These are phyloP conservation scores for Pterocles burchelli DNA, from an alignment of 2,113 vertebrate species.

Conservation along the genomic window DNA sequence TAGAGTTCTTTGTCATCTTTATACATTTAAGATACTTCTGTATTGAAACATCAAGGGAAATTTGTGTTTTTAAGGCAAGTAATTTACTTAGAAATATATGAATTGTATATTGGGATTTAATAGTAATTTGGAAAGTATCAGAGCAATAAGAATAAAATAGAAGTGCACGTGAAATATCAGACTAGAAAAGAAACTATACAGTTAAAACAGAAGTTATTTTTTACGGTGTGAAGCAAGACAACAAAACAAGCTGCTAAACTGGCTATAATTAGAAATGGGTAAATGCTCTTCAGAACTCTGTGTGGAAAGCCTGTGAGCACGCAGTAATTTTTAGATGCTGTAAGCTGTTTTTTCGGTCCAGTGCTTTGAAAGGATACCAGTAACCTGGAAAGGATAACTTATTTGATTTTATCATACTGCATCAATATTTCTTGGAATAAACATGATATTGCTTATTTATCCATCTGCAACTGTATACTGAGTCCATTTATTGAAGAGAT, in stretches of 20 bases:
- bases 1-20: constrained; percentile 69
- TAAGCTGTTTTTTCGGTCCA: not conserved
- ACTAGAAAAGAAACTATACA: not conserved
- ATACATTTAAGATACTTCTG: constrained; percentile 26
- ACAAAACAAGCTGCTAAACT: not conserved
- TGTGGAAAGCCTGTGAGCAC: not conserved
- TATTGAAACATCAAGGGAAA: constrained; percentile 65
- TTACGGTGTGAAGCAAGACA: not conserved
- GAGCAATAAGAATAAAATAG: constrained; percentile 29
- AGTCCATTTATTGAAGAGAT: not conserved
- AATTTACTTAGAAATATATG: constrained; percentile 63
- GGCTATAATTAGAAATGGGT: not conserved
- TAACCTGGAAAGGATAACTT: not conserved
- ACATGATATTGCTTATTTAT: not conserved
- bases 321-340: not conserved
- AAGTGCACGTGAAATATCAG: not conserved
- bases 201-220: constrained; percentile 14
- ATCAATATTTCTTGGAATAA: not conserved
- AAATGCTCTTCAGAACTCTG: not conserved
- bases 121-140: constrained; percentile 39
- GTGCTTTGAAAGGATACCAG: not conserved
- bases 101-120: constrained; percentile 44
- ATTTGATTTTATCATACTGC: not conserved
- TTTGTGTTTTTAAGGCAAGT: constrained; percentile 65
- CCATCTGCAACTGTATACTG: not conserved